Base-by-base conservation (phyloP, 2,113 vertebrate species). In the Nematolebias whitei region DNA sequence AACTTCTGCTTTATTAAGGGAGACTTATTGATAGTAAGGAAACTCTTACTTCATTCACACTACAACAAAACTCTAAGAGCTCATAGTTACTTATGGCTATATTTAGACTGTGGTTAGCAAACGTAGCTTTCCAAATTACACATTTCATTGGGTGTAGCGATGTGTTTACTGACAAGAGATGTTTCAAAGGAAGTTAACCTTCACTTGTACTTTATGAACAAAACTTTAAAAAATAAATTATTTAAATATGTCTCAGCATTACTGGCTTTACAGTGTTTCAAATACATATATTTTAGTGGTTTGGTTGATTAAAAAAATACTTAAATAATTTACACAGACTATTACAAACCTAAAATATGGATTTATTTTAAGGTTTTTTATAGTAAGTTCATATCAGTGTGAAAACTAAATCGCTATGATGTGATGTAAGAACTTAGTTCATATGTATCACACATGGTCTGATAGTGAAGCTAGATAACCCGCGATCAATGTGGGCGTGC, bases 21-120 rank as follows among this genome's bases (percentile, higher is more conserved):
- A 38, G 32, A 50, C 19, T 50, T 23, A 50, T 51, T 15, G 38
- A 49, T 29, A 51, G 45, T 45, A 20, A 44, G 49, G 50, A 50
- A 64, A 59, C 41, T 16, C n/a, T 73, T 66, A 50, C 29, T 51
- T 49, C 35, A 54, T 26, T 70, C 48, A 59, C 2, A 1, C 48
- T 24, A 24, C 56, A 62, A 62, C 43, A 69, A 76, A 81, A 49
- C 68, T 54, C 23, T 19, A 10, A 47, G 26, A 56, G 29, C 49
- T 50, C 24, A 13, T 10, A 6, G 35, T 1, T 38, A 39, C 32
- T 41, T 5, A 24, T 6, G 35, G 22, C 22, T 80, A 78, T 75
- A 64, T 74, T 51, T 69, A 63, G 64, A 45, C n/a, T 66, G 75
- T 74, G 80, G 78, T 81, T 57, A 22, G 56, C 9, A 38, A 65